These are phyloP conservation scores for Charanyca ferruginea DNA, from an alignment of 2,888 invertebrate genomes.

Conservation along the genomic window DNA sequence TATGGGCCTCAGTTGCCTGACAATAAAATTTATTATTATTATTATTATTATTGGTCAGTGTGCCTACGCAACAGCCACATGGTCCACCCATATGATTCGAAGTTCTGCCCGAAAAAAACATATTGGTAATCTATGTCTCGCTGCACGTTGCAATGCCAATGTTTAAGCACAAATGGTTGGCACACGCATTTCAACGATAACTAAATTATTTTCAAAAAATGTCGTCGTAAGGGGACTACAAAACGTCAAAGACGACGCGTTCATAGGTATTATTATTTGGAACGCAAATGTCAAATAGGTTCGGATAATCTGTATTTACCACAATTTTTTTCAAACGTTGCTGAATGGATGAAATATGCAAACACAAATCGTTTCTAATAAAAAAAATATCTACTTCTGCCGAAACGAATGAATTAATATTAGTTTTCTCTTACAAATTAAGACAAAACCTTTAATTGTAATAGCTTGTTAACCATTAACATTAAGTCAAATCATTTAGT, in stretches of 20 bases:
- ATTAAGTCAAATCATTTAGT: too few relatives aligned
- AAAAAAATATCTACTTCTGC: neutral
- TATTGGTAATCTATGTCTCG: neutral
- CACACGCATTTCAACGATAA: neutral
- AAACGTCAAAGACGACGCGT: neutral
- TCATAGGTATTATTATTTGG: neutral
- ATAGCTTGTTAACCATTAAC: too few relatives aligned
- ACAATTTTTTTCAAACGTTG: too few relatives aligned
- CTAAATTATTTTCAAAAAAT: conserved; percentile 20
- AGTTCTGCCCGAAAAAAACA: neutral
- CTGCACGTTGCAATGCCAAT: conserved; percentile 8
- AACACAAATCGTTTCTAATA: neutral
- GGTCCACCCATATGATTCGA: conserved; percentile 3
- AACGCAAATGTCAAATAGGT: neutral
- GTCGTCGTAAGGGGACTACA: conserved; percentile 1
- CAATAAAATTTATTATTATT: too few relatives aligned
- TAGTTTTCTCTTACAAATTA: too few relatives aligned
- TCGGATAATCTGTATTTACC: too few relatives aligned
- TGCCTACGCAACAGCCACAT: neutral
- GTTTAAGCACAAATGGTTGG: neutral
- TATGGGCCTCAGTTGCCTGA: too few relatives aligned
- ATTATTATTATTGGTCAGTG: conserved; percentile 36
- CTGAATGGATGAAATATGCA: neutral
- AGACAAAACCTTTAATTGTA: too few relatives aligned
- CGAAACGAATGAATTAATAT: neutral